Conservation (phyloP, 1,140 invertebrate genomes). For the Papilio xuthus region DNA sequence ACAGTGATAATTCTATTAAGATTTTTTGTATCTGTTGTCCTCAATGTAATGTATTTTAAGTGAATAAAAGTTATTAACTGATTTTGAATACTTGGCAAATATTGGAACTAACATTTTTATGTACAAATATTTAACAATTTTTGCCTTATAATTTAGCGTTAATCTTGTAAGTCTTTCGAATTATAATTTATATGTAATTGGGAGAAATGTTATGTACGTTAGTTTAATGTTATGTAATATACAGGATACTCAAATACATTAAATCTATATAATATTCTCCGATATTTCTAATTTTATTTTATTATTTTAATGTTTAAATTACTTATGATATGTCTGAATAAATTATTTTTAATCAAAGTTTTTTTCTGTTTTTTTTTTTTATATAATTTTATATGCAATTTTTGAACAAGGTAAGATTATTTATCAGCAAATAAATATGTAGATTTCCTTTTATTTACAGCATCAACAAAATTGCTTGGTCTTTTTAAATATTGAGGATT, state of each 20-base stretch:
- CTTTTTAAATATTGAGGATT: not conserved
- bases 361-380: conserved; percentile 2
- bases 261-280: conserved; percentile 23
- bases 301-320: conserved; percentile 36
- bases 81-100: not conserved
- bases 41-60: not conserved
- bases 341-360: conserved; percentile 32
- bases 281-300: conserved; percentile 31
- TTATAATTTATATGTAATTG: conserved; percentile 28
- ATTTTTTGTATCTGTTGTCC: conserved; percentile 21
- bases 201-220: conserved; percentile 16
- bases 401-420: not conserved
- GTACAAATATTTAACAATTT: conserved; percentile 29
- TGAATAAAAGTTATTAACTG: conserved; percentile 8
- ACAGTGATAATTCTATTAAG: conserved; percentile 36
- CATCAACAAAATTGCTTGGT: not conserved
- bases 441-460: not conserved
- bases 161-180: conserved; percentile 31
- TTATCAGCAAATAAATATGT: no score
- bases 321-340: conserved; percentile 34
- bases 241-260: conserved; percentile 37
- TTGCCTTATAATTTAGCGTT: conserved; percentile 6
- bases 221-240: conserved; percentile 32
- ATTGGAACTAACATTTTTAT: conserved; percentile 29
- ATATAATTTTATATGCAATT: not conserved